Conservation (phyloP, 1,140 invertebrate species). For the Drosophila yakuba region DNA sequence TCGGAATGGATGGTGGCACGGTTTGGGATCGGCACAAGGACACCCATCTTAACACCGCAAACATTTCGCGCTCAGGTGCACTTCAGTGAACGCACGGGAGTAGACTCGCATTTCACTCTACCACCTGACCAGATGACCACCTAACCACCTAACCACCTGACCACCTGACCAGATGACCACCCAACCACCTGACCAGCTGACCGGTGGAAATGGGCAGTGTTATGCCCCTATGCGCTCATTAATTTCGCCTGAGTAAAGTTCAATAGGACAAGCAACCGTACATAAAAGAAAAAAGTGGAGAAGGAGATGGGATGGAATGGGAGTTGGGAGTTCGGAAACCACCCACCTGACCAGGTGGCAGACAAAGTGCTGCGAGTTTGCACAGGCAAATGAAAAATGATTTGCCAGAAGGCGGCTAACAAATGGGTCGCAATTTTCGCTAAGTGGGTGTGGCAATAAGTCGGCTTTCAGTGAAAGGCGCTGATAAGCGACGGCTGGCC, state of each 20-base stretch:
- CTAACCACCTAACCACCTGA: neutral
- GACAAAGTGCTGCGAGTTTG: constrained; percentile 70
- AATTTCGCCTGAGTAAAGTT: constrained; percentile 77
- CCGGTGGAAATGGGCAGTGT: constrained; percentile 48
- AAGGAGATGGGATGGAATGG: no score
- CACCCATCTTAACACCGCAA: neutral
- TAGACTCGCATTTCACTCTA: constrained; percentile 2
- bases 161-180: neutral
- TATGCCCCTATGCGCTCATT: constrained; percentile 73
- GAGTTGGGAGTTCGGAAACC: no score
- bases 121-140: neutral
- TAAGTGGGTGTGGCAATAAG: constrained; percentile 27
- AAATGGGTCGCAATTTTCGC: constrained; percentile 55
- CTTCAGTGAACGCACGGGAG: constrained; percentile 61
- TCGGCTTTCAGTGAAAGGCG: constrained; percentile 15
- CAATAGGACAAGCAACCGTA: constrained; percentile 47
- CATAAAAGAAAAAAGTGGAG: neutral
- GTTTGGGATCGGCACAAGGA: neutral
- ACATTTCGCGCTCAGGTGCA: constrained; percentile 68
- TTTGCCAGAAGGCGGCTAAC: constrained; percentile 49
- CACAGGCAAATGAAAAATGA: constrained; percentile 79
- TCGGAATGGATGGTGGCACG: neutral
- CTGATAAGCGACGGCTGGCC: constrained; percentile 44
- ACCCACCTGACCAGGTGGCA: constrained; percentile 22
- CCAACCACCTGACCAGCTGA: no score